Evolutionary conservation across 2,113 vertebrate species (phyloP).

Genomic region (Pterophyllum scalare): DNA sequence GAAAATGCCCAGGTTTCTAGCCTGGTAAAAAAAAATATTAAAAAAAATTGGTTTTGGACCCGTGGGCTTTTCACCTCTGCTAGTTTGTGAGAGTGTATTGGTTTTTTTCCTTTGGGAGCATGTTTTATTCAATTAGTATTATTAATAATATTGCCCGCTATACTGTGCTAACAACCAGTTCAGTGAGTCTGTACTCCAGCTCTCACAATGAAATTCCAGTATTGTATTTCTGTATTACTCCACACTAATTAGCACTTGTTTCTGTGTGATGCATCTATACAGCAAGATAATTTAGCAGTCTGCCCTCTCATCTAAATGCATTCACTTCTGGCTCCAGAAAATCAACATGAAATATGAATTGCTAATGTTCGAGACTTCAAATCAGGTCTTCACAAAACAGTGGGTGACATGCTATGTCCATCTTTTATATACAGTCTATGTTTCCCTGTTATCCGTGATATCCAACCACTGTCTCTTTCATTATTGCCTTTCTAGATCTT

Average conservation of each 20-base stretch:
- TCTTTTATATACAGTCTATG: background rate
- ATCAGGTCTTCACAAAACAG: background rate
- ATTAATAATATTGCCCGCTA: background rate
- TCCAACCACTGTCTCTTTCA: too few relatives aligned
- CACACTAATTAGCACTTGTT: background rate
- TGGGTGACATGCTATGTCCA: background rate
- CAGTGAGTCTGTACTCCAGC: background rate
- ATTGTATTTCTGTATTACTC: background rate
- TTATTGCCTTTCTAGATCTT: too few relatives aligned
- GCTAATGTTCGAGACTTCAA: background rate
- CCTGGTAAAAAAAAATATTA: background rate
- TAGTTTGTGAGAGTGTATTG: background rate
- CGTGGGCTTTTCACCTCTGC: background rate
- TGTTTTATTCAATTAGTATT: background rate
- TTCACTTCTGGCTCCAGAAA: background rate
- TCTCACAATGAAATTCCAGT: background rate
- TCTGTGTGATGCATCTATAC: background rate
- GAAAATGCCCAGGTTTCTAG: too few relatives aligned
- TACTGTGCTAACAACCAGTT: background rate
- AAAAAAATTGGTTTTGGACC: background rate
- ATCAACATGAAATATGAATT: background rate
- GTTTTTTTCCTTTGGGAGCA: background rate
- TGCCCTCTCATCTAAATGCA: background rate
- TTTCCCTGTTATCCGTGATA: background rate
- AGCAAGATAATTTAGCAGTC: background rate